Evolutionary conservation across 2,797 vertebrate genomes (phyloP).

Genomic region (Arremon brunneinucha): DNA sequence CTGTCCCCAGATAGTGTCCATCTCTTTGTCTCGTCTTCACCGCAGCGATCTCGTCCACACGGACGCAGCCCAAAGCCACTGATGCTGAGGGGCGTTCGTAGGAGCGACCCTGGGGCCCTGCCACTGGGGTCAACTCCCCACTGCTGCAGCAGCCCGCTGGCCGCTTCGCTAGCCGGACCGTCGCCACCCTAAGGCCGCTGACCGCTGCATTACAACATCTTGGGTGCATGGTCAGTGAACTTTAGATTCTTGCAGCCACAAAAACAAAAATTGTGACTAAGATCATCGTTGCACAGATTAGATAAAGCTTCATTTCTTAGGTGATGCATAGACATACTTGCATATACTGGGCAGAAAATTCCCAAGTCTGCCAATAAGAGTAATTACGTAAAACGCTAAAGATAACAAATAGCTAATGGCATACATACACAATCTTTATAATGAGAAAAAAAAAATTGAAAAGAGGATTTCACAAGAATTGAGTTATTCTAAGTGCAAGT

Average conservation of each 20-base stretch:
- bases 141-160: too few species aligned
- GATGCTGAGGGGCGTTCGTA: too few species aligned
- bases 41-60: too few species aligned
- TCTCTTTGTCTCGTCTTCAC: too few species aligned
- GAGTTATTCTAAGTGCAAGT: background rate
- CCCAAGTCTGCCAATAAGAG: background rate
- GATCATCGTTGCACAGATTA: background rate
- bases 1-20: too few species aligned
- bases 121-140: too few species aligned
- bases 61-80: too few species aligned
- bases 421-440: background rate
- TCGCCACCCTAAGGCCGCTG: too few species aligned
- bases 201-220: background rate
- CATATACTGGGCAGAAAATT: background rate
- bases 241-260: background rate
- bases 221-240: background rate
- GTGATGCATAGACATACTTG: background rate
- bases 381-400: background rate
- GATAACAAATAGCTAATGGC: background rate
- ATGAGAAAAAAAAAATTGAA: background rate
- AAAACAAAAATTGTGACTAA: background rate
- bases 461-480: background rate
- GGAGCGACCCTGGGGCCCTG: too few species aligned
- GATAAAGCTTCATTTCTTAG: background rate
- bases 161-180: too few species aligned